phyloP scores from a whole-genome alignment of 2,888 invertebrate genomes.

The Rugalucina vietnamica region DNA sequence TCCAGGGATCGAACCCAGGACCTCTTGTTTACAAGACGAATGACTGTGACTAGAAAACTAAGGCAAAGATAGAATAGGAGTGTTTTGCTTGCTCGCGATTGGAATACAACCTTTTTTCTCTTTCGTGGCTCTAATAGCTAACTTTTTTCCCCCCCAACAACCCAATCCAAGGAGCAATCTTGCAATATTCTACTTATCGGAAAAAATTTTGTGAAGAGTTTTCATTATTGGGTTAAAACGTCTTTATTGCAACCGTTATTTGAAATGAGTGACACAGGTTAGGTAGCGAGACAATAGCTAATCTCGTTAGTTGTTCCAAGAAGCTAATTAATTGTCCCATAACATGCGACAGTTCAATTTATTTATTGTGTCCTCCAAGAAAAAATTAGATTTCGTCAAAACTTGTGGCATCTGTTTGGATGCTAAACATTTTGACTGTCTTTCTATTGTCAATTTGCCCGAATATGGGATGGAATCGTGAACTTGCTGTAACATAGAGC shows the following conservation, averaged over 20 bases:
- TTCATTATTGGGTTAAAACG: conserved; percentile 10
- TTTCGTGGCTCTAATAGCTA: too few relatives aligned
- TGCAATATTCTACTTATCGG: conserved; percentile 2
- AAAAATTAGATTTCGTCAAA: conserved; percentile 56
- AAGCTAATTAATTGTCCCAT: conserved; percentile 57
- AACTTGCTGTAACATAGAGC: too few relatives aligned
- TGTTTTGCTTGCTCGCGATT: too few relatives aligned
- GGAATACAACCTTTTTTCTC: too few relatives aligned
- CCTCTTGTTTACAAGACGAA: too few relatives aligned
- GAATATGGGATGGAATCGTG: too few relatives aligned
- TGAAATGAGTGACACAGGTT: conserved; percentile 20
- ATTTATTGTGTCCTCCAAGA: conserved; percentile 58
- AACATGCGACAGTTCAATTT: conserved; percentile 66
- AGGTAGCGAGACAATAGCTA: conserved; percentile 53
- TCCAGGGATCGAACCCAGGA: too few relatives aligned
- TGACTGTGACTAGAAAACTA: too few relatives aligned
- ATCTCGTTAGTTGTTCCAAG: conserved; percentile 41
- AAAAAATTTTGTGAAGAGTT: neutral
- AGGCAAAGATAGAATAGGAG: too few relatives aligned
- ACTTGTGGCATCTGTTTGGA: conserved; percentile 49
- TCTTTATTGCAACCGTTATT: conserved; percentile 12
- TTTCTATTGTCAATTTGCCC: conserved; percentile 56
- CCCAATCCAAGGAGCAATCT: neutral
- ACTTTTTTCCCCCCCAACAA: too few relatives aligned
- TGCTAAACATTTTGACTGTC: conserved; percentile 51